Conservation (phyloP, 2,113 vertebrate genomes). For the Corvus cornix region DNA sequence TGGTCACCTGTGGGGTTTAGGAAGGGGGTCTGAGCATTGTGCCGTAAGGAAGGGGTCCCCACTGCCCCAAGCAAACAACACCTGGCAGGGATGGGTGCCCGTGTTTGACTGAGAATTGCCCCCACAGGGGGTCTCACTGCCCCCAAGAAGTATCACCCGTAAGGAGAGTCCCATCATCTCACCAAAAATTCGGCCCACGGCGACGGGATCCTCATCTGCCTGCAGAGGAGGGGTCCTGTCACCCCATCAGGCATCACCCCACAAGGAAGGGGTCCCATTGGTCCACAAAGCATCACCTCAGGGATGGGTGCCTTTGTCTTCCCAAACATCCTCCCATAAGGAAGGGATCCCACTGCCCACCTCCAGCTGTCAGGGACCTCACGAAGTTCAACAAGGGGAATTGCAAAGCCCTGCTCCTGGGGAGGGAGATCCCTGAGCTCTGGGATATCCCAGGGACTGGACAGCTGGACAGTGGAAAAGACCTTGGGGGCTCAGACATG, state of each 20-base stretch:
- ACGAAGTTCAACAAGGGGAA: background rate
- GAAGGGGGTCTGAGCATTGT: background rate
- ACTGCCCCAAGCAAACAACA: background rate
- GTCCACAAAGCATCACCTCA: background rate
- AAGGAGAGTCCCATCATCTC: background rate
- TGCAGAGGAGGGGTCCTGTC: background rate
- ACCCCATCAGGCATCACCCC: too few relatives aligned
- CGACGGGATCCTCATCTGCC: background rate
- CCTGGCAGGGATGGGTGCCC: background rate
- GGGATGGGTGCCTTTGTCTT: background rate
- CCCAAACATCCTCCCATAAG: background rate
- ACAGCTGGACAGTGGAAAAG: background rate
- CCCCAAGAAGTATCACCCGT: background rate
- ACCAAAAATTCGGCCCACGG: fast-evolving
- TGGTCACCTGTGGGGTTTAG: background rate
- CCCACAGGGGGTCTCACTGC: background rate
- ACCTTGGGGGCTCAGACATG: background rate
- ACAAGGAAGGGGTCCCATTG: too few relatives aligned
- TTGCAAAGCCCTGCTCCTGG: background rate
- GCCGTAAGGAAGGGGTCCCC: background rate
- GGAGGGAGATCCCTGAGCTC: too few relatives aligned
- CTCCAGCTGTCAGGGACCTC: background rate
- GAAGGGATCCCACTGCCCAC: background rate
- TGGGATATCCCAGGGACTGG: fast-evolving
- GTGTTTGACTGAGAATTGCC: background rate